Evolutionary conservation across 2,888 invertebrate genomes (phyloP).

Genomic region (Pardosa pseudoannulata): DNA sequence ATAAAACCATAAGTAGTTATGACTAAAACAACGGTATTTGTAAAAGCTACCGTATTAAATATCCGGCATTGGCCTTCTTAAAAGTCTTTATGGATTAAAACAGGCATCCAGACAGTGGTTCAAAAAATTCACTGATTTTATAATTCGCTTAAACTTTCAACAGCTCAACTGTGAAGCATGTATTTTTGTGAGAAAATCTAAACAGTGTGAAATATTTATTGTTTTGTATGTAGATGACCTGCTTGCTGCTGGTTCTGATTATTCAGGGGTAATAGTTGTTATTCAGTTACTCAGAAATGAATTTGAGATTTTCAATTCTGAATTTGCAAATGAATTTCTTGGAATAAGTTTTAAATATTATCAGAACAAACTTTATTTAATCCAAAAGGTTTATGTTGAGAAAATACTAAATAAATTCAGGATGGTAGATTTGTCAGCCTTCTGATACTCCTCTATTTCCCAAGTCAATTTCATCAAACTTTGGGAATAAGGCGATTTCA

Average conservation of each 20-base stretch:
- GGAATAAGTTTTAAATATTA: background rate
- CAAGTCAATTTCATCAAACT: slow-evolving; percentile 15
- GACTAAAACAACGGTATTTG: too few relatives aligned
- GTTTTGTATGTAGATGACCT: slow-evolving; percentile 28
- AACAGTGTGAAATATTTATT: slow-evolving; percentile 28
- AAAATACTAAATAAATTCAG: slow-evolving; percentile 20
- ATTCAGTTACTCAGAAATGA: slow-evolving; percentile 12
- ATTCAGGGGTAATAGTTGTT: background rate
- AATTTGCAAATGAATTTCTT: slow-evolving; percentile 11
- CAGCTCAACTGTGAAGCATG: slow-evolving; percentile 30
- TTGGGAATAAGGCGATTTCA: slow-evolving; percentile 12
- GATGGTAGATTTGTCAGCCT: slow-evolving; percentile 23
- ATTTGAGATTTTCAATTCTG: slow-evolving; percentile 30
- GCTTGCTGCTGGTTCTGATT: slow-evolving; percentile 15
- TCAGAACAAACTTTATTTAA: background rate
- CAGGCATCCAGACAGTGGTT: slow-evolving; percentile 30
- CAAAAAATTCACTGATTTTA: slow-evolving; percentile 29
- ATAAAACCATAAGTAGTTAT: too few relatives aligned
- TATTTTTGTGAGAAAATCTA: slow-evolving; percentile 25
- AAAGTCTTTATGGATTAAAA: slow-evolving; percentile 32
- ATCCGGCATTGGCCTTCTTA: too few relatives aligned
- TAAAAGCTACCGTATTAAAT: background rate
- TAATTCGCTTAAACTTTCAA: slow-evolving; percentile 32
- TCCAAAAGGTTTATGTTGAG: slow-evolving; percentile 19
- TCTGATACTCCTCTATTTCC: slow-evolving; percentile 25